Base-by-base conservation (phyloP, 2,888 invertebrate species). In the Steinernema carpocapsae region DNA sequence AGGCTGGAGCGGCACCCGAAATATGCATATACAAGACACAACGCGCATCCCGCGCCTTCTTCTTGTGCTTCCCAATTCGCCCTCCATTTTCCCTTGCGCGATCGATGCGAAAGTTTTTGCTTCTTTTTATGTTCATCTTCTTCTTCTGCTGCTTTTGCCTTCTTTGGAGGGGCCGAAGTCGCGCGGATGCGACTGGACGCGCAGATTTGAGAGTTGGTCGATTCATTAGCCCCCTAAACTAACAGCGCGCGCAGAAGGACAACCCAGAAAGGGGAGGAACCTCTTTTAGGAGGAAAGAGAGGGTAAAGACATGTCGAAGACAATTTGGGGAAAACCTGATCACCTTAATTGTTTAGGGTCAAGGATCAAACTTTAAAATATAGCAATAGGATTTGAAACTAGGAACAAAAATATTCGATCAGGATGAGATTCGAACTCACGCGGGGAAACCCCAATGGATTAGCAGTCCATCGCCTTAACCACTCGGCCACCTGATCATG, bases 381-480 rank as follows among this genome's bases (percentile, higher is more conserved):
- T n/a, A n/a, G n/a, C n/a, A n/a, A n/a, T n/a, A n/a, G n/a, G n/a
- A n/a, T n/a, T n/a, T n/a, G n/a, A n/a, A n/a, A n/a, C n/a, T n/a
- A n/a, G n/a, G 22, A 24, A 52, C 12, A 77, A 80, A 80, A 76
- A 70, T 37, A 75, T 80, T 78, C 79, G 79, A 78, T 78, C 81
- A 82, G 82, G 82, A 81, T 81, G 83, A 80, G 84, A 84, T 84
- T 84, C 84, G 85, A 85, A 85, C 85, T 84, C 84, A 83, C 84
- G 85, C 85, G 85, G 84, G 85, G 78, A 85, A 82, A 83, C 78
- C 85, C 84, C 85, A 85, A 82, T 85, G 85, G 85, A 85, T 85
- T 85, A 85, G 85, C 85, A 85, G 85, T 85, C 85, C 85, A 85
- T 82, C 85, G 85, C 85, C 85, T 85, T 85, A 85, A 85, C 85